Percentiles rank a stretch among this genome's conserved stretches.
phyloP scores from a whole-genome alignment of 1,140 invertebrate genomes.

The Acromyrmex heyeri region DNA sequence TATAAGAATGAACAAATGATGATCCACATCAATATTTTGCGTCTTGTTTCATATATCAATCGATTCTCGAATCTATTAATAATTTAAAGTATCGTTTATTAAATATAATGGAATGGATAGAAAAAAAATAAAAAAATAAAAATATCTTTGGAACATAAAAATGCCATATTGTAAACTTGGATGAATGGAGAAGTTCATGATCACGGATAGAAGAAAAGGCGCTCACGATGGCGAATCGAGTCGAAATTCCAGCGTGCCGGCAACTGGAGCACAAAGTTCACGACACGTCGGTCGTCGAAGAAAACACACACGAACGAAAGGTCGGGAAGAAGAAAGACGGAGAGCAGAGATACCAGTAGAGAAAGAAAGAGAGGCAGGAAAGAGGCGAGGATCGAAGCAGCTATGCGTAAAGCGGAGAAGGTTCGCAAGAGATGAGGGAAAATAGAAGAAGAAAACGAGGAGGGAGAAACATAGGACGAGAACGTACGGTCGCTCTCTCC shows the following conservation, averaged over 20 bases:
- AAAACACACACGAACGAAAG: neutral
- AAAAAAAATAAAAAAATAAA: neutral
- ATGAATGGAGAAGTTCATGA: conserved; percentile 11
- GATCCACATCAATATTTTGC: neutral
- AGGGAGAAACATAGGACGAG: conserved; percentile 17
- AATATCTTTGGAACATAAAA: neutral
- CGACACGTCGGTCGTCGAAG: conserved; percentile 17
- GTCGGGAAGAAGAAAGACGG: conserved; percentile 30
- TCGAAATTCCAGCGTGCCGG: conserved; percentile 59
- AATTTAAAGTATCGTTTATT: conserved; percentile 4
- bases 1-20: conserved; percentile 32
- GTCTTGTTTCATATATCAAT: neutral
- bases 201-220: neutral
- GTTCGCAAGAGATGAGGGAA: conserved; percentile 18
- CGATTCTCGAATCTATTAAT: neutral
- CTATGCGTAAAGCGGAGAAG: conserved; percentile 40
- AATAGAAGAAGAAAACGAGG: conserved; percentile 15
- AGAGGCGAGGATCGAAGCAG: conserved; percentile 23
- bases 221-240: conserved; percentile 19
- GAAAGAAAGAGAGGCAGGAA: neutral
- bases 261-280: conserved; percentile 66
- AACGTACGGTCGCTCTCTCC: conserved; percentile 45
- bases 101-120: neutral
- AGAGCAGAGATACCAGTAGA: conserved; percentile 10
- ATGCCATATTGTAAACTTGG: neutral